Percentiles rank a stretch among this genome's conserved stretches.
These are phyloP conservation scores for Drosophila fulvimacula DNA, from an alignment of 2,888 invertebrate genomes.

Conservation along the genomic window DNA sequence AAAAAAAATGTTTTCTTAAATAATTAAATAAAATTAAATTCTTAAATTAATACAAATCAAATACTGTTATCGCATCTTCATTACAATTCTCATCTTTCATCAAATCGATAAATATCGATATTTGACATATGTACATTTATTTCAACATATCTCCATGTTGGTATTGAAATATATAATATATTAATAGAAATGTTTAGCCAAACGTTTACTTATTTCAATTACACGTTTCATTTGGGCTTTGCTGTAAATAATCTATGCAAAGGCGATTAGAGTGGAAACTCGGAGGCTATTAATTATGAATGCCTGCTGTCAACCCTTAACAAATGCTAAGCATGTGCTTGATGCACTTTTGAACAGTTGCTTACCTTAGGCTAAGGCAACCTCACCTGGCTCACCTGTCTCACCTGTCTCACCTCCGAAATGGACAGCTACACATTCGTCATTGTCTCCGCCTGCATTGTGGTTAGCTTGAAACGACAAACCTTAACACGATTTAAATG, in stretches of 20 bases:
- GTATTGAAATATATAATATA: not conserved
- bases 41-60: not conserved
- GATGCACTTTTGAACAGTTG: slow-evolving; percentile 1
- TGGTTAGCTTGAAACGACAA: slow-evolving; percentile 30
- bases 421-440: slow-evolving; percentile 14
- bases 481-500: slow-evolving; percentile 65
- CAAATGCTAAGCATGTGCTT: not conserved
- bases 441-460: slow-evolving; percentile 50
- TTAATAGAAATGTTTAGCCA: not conserved
- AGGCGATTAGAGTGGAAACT: not conserved
- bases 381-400: not conserved
- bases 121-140: too few relatives aligned
- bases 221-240: not conserved
- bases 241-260: not conserved
- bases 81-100: too few relatives aligned
- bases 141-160: not conserved
- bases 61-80: too few relatives aligned
- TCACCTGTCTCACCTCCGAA: not conserved
- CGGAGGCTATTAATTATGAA: slow-evolving; percentile 32
- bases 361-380: slow-evolving; percentile 8
- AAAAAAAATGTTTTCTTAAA: too few relatives aligned
- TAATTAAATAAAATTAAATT: too few relatives aligned
- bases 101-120: not conserved
- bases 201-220: not conserved
- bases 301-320: not conserved